phyloP scores from a whole-genome alignment of 1,140 invertebrate species.

The Microvelia longipes region DNA sequence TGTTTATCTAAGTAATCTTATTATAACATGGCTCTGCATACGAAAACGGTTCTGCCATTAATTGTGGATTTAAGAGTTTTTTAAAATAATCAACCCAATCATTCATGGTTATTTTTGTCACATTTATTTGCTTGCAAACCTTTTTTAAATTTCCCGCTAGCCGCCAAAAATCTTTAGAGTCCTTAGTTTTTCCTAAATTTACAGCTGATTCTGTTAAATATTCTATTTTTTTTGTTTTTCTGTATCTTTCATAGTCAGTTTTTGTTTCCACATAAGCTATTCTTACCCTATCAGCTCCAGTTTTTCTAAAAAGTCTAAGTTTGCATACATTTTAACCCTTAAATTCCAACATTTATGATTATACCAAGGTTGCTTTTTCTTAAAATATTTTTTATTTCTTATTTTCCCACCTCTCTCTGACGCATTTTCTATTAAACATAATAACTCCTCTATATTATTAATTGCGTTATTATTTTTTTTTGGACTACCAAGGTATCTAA shows the following conservation, averaged over 20 bases:
- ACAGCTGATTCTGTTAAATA: not conserved
- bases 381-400: not conserved
- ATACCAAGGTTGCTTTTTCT: slow-evolving; percentile 3
- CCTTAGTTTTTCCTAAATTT: not conserved
- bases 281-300: not conserved
- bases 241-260: not conserved
- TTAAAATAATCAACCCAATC: slow-evolving; percentile 1
- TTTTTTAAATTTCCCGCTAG: not conserved
- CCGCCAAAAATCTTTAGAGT: slow-evolving; percentile 4
- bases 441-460: not conserved
- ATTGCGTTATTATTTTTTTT: not conserved
- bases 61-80: not conserved
- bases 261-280: not conserved
- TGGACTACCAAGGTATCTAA: not conserved
- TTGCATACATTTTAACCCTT: not conserved
- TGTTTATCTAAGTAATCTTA: slow-evolving; percentile 4
- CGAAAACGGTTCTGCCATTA: not conserved
- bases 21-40: slow-evolving; percentile 1
- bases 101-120: not conserved
- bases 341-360: slow-evolving; percentile 4
- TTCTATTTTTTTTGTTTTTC: slow-evolving; percentile 1
- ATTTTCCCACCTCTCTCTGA: not conserved
- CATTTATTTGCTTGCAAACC: not conserved
- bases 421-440: not conserved
- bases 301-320: not conserved